These are phyloP conservation scores for Peromyscus californicus DNA, from an alignment of 2,113 vertebrate species.

Conservation along the genomic window DNA sequence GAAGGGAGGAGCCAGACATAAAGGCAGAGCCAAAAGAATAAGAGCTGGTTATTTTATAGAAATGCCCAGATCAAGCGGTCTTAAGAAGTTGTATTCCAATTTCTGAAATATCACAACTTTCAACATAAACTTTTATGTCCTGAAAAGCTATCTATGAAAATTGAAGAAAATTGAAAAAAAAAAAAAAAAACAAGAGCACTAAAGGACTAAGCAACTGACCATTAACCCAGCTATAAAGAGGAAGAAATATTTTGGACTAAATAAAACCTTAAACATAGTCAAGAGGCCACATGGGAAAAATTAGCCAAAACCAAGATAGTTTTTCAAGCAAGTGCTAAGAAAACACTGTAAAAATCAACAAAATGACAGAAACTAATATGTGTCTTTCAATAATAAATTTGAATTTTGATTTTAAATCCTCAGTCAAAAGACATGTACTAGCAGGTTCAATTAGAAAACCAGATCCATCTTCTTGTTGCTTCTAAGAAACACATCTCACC, in stretches of 20 bases:
- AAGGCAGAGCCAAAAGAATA: background rate
- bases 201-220: background rate
- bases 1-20: too few relatives aligned
- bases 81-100: background rate
- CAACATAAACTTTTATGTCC: background rate
- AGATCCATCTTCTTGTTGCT: background rate
- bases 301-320: background rate
- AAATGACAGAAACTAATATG: background rate
- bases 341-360: background rate
- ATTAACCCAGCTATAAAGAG: background rate
- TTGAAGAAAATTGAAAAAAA: background rate
- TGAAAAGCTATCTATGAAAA: background rate
- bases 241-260: background rate
- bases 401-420: background rate
- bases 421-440: background rate
- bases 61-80: background rate
- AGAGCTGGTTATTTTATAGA: background rate
- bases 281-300: background rate
- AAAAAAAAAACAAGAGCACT: background rate
- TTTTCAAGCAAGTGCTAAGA: background rate
- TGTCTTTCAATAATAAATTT: background rate
- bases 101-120: background rate
- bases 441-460: background rate
- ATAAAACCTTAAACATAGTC: background rate
- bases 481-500: background rate